Evolutionary conservation across 2,888 invertebrate genomes (phyloP).

Genomic region (Thymelicus sylvestris): DNA sequence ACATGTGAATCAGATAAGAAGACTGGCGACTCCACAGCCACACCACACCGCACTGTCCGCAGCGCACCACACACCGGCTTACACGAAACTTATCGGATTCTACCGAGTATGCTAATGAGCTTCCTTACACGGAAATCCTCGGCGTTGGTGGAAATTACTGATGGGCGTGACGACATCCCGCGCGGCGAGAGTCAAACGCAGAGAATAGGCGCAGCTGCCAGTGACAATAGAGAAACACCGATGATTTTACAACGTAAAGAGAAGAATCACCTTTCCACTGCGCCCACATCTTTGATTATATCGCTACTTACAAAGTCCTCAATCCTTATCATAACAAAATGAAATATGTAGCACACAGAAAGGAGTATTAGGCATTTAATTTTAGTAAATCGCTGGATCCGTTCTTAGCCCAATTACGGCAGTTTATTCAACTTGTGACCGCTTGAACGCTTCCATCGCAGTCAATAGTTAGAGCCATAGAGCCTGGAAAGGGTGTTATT

Average conservation of each 20-base stretch:
- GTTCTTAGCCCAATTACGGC: too few relatives aligned
- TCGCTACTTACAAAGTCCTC: too few relatives aligned
- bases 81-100: conserved; percentile 27
- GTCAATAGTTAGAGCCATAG: too few relatives aligned
- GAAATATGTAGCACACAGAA: too few relatives aligned
- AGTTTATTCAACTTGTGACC: too few relatives aligned
- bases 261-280: too few relatives aligned
- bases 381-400: too few relatives aligned
- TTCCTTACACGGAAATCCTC: conserved; percentile 17
- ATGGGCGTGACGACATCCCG: conserved; percentile 18
- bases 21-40: conserved; percentile 17
- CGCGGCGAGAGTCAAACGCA: not conserved
- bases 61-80: not conserved
- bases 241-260: not conserved
- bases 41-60: conserved; percentile 12
- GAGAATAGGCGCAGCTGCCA: not conserved
- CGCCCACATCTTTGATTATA: too few relatives aligned
- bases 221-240: not conserved
- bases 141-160: conserved; percentile 14
- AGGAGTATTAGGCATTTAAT: too few relatives aligned
- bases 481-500: too few relatives aligned
- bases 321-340: too few relatives aligned
- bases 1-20: conserved; percentile 20
- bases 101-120: conserved; percentile 18
- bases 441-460: too few relatives aligned